Base-by-base conservation (phyloP, 2,113 vertebrate species). In the Erpornis zantholeuca region DNA sequence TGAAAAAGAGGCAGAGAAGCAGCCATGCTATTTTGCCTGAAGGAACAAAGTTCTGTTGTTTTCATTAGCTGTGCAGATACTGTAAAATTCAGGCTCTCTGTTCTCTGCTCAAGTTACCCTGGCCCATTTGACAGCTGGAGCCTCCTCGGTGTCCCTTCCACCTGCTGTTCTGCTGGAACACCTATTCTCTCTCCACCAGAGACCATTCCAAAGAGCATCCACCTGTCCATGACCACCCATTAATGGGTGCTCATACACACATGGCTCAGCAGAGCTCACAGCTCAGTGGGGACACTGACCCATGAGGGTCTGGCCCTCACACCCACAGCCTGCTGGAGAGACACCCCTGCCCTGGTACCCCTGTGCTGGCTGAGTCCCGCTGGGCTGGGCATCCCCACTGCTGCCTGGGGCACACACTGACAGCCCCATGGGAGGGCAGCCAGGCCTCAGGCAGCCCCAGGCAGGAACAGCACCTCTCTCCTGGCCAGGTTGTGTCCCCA, bases 21-120 rank as follows among this genome's bases (percentile, higher is more conserved):
- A 91, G 44, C n/a, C 49, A 44, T 44, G 49, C 5, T 72, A 13
- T 84, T 77, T 90, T 82, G 45, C 94, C 73, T 27, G 47, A 64
- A 91, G 91, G 82, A 89, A 61, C 23, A 69, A 44, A 38, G 79
- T 71, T 83, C 81, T 80, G 71, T 44, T 88, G 28, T 47, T 94
- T 66, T 76, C 75, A 86, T 91, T 80, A 91, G 50, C 64, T 70
- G 82, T 66, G 69, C 45, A 76, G 44, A 52, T 25, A 31, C 60
- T 56, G 68, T 31, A 70, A 90, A 73, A 66, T 57, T 78, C 73
- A 60, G 35, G 24, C n/a, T 21, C 42, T 53, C 19, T 47, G n/a
- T 69, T 88, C 63, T 61, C 10, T 40, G 49, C 82, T 92, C 57
- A 52, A 35, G 64, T 72, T 36, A 77, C 47, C 27, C 84, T 63